Conservation (phyloP, 2,797 vertebrate species). For the Lepilemur septentrionalis region DNA sequence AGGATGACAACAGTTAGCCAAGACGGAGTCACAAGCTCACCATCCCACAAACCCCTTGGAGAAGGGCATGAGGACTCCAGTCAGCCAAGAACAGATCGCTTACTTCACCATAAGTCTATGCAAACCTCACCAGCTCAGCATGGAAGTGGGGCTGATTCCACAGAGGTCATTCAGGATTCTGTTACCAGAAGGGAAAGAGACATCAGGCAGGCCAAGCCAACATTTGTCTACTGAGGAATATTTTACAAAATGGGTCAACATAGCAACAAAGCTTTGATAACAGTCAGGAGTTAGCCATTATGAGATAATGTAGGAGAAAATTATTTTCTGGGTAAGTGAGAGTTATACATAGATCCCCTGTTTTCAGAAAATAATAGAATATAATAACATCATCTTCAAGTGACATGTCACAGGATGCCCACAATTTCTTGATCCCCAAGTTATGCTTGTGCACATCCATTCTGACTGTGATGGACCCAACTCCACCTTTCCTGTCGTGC, state of each 20-base stretch:
- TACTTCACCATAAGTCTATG: background rate
- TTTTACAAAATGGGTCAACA: background rate
- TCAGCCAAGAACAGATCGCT: background rate
- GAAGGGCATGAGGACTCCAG: too few species aligned
- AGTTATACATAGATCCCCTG: background rate
- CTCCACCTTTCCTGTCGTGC: background rate
- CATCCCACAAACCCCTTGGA: background rate
- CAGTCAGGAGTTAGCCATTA: background rate
- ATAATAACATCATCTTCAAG: background rate
- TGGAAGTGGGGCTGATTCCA: background rate
- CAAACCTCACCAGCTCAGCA: background rate
- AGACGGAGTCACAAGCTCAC: background rate
- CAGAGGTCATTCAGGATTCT: background rate
- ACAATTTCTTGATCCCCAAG: too few species aligned
- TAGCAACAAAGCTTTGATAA: accelerated
- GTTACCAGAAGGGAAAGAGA: background rate
- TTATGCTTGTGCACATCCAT: background rate
- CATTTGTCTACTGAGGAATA: background rate
- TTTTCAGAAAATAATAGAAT: background rate
- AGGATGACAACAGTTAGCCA: background rate
- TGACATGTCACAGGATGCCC: background rate
- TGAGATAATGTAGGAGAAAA: background rate
- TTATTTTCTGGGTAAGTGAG: background rate
- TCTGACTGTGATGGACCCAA: background rate
- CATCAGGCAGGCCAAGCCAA: background rate